These are phyloP conservation scores for Wasmannia auropunctata DNA, from an alignment of 1,140 invertebrate species.

Conservation along the genomic window DNA sequence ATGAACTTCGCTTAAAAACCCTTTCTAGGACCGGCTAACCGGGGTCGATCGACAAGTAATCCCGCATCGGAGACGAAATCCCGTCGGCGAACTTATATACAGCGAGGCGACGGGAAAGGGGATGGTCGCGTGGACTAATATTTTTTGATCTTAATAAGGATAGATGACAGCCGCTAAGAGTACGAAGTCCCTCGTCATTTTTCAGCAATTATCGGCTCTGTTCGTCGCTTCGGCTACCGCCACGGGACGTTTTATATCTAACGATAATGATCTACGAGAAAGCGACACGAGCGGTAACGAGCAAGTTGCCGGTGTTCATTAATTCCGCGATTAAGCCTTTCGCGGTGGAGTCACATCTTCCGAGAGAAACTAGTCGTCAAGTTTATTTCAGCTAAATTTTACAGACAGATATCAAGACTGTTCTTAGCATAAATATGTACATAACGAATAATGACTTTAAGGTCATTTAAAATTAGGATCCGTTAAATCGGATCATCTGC, in stretches of 20 bases:
- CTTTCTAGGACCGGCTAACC: slow-evolving; percentile 14
- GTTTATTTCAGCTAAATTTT: background rate
- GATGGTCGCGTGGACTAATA: slow-evolving; percentile 1
- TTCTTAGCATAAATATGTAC: background rate
- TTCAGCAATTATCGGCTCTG: slow-evolving; percentile 49
- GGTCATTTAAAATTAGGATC: background rate
- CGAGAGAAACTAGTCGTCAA: slow-evolving; percentile 19
- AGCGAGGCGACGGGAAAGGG: background rate
- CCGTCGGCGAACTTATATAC: background rate
- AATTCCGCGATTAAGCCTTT: slow-evolving; percentile 42
- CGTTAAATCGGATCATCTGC: background rate
- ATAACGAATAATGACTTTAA: too few species aligned
- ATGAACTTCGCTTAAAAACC: slow-evolving; percentile 46
- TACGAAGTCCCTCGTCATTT: slow-evolving; percentile 29
- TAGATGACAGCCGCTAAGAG: slow-evolving; percentile 41
- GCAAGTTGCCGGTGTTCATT: slow-evolving; percentile 47
- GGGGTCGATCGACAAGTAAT: slow-evolving; percentile 36
- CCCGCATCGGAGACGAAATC: slow-evolving; percentile 16
- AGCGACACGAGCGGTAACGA: slow-evolving; percentile 36
- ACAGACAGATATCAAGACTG: background rate
- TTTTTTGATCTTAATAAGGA: slow-evolving; percentile 51
- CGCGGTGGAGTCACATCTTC: background rate
- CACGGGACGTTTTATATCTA: background rate
- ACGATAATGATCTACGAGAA: slow-evolving; percentile 44
- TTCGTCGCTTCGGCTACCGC: slow-evolving; percentile 8